A percentile compares a stretch with the other conserved stretches of the same genome.
Evolutionary conservation across 2,888 invertebrate species (phyloP).

Genomic region (Euproctis similis): DNA sequence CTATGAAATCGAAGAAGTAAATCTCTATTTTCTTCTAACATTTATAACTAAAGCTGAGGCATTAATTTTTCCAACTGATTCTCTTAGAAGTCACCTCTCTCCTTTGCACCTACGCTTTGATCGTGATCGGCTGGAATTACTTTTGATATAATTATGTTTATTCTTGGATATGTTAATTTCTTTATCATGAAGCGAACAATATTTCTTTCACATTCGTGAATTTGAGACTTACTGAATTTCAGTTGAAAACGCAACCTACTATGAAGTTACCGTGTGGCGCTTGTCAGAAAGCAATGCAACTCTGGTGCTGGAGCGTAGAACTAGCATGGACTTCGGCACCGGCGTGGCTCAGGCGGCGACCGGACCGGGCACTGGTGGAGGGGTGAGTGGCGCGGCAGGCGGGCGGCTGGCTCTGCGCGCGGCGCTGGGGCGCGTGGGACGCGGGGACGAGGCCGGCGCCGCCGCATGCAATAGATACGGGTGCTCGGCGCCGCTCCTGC

Average conservation of each 20-base stretch:
- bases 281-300: constrained; percentile 61
- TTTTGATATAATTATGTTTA: too few relatives aligned
- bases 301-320: constrained; percentile 48
- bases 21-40: too few relatives aligned
- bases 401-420: constrained; percentile 34
- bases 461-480: constrained; percentile 65
- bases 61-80: too few relatives aligned
- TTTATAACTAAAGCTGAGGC: too few relatives aligned
- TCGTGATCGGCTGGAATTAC: too few relatives aligned
- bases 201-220: too few relatives aligned
- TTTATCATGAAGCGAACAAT: too few relatives aligned
- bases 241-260: constrained; percentile 69
- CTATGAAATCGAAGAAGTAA: too few relatives aligned
- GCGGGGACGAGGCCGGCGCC: constrained; percentile 61
- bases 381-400: constrained; percentile 17
- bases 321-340: constrained; percentile 55
- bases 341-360: constrained; percentile 47
- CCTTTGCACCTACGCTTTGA: too few relatives aligned
- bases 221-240: too few relatives aligned
- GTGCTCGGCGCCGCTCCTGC: constrained; percentile 49
- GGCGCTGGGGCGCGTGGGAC: constrained; percentile 39
- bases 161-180: too few relatives aligned
- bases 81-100: too few relatives aligned
- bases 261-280: constrained; percentile 64
- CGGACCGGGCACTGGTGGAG: constrained; percentile 24